Evolutionary conservation across 2,113 vertebrate genomes (phyloP).

Genomic region (Zootoca vivipara): DNA sequence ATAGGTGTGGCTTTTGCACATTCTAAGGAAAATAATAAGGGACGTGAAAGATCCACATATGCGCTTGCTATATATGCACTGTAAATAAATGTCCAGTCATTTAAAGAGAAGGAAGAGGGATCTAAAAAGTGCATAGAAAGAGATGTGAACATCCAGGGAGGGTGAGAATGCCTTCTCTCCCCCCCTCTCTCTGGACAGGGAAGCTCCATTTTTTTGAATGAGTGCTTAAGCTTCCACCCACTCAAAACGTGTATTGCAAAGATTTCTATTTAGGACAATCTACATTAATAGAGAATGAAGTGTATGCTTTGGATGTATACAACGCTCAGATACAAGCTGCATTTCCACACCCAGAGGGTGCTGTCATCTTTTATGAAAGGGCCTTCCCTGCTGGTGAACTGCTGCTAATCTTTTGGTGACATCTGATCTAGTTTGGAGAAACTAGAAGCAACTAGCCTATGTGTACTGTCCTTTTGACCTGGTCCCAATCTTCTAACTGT

Average conservation of each 20-base stretch:
- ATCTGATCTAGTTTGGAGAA: background rate
- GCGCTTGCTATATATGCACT: background rate
- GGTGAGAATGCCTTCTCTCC: too few species aligned
- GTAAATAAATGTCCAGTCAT: too few species aligned
- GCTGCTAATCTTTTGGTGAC: background rate
- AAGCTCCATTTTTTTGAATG: background rate
- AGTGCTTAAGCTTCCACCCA: background rate
- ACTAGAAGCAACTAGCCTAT: background rate
- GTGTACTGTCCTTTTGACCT: background rate
- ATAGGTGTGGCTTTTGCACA: background rate
- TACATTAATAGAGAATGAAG: background rate
- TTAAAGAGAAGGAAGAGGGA: background rate
- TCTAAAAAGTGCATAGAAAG: background rate
- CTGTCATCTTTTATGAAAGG: background rate
- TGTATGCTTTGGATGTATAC: background rate
- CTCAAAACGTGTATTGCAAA: background rate
- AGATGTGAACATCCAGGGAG: too few species aligned
- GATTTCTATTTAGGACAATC: background rate
- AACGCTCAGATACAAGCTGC: background rate
- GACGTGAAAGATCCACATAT: background rate
- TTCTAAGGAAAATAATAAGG: background rate
- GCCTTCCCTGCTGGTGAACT: background rate
- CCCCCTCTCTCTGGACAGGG: background rate
- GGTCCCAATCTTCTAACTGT: background rate
- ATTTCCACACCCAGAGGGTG: background rate